Evolutionary conservation across 2,888 invertebrate genomes (phyloP), one percentile per base, ranked within the genome.

Genomic region (Lissocephala sabroskyi): DNA sequence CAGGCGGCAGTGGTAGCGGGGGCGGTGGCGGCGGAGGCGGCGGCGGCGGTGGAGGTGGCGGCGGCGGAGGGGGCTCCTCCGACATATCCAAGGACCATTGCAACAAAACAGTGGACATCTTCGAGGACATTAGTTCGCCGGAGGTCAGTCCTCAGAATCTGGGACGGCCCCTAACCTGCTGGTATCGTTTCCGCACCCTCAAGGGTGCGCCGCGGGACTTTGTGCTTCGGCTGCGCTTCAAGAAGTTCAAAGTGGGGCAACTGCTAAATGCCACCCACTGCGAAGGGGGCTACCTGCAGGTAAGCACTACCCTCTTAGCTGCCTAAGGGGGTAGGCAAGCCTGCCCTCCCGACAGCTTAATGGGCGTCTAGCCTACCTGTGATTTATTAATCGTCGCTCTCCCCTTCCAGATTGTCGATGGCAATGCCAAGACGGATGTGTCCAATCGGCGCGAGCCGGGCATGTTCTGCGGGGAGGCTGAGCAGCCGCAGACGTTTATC

Each of bases 401-500:
- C 10, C 29, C 37, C 17, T 86, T 86, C 16, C 88, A 95, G 95
- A 95, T 95, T 70, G 92, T 94, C 18, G 95, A 96, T 79, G 95
- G 95, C 13, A 95, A 95, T 83, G 92, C 94, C 1, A 95, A 95
- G 84, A 94, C 94, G 16, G 93, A 93, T 81, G 92, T 95, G 28
- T 94, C 92, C 52, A 95, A 95, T 85, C 88, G 95, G 28, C 92
- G 93, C 73, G 94, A 94, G 70, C 94, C 94, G 0, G 96, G 96
- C 2, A 90, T 94, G 77, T 96, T 95, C 85, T 96, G 96, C 80
- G 96, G 96, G 0, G 96, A 96, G 84, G 95, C 94, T 41, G 96
- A 96, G 79, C 95, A 96, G 76, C 94, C 95, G 0, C 95, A 96
- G 86, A 95, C 95, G 19, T 96, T 96, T 87, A 96, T 96, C 85